Conservation (phyloP, 1,140 invertebrate genomes). For the Leptinotarsa defecta region DNA sequence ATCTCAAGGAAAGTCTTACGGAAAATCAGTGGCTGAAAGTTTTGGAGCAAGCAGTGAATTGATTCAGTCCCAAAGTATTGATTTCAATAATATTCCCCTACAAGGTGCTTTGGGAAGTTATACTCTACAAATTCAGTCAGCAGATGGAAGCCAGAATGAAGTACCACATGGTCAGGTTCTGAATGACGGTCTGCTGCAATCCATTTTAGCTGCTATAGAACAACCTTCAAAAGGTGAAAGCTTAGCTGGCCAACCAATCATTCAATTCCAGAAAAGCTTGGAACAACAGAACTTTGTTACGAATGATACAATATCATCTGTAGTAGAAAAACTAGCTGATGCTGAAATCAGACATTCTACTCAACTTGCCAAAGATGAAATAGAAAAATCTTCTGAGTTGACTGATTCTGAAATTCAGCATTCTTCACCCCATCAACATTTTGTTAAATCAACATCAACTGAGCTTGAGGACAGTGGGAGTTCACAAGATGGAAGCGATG, state of each 20-base stretch:
- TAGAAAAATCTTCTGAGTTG: slow-evolving; percentile 10
- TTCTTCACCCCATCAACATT: slow-evolving; percentile 11
- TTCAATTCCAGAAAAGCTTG: slow-evolving; percentile 41
- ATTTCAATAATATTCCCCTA: slow-evolving; percentile 64
- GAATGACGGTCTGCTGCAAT: slow-evolving; percentile 76
- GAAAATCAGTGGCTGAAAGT: slow-evolving; percentile 50
- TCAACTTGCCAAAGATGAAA: slow-evolving; percentile 16
- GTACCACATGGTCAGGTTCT: slow-evolving; percentile 74
- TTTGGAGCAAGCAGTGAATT: slow-evolving; percentile 51
- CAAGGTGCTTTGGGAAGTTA: slow-evolving; percentile 69
- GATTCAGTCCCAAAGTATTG: slow-evolving; percentile 51
- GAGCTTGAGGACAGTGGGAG: not conserved
- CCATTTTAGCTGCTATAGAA: slow-evolving; percentile 76
- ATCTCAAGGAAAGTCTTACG: slow-evolving; percentile 46
- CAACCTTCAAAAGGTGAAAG: slow-evolving; percentile 57
- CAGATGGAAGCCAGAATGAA: slow-evolving; percentile 60
- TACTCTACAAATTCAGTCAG: slow-evolving; percentile 74
- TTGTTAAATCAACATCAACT: slow-evolving; percentile 12
- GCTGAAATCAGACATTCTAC: slow-evolving; percentile 22
- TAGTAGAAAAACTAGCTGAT: slow-evolving; percentile 21
- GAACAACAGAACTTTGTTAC: slow-evolving; percentile 41
- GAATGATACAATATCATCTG: slow-evolving; percentile 36
- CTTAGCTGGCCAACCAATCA: slow-evolving; percentile 31
- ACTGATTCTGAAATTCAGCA: slow-evolving; percentile 17
- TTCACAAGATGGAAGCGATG: not conserved